Base-by-base conservation (phyloP, 1,140 invertebrate genomes). In the Heliconius melpomene region DNA sequence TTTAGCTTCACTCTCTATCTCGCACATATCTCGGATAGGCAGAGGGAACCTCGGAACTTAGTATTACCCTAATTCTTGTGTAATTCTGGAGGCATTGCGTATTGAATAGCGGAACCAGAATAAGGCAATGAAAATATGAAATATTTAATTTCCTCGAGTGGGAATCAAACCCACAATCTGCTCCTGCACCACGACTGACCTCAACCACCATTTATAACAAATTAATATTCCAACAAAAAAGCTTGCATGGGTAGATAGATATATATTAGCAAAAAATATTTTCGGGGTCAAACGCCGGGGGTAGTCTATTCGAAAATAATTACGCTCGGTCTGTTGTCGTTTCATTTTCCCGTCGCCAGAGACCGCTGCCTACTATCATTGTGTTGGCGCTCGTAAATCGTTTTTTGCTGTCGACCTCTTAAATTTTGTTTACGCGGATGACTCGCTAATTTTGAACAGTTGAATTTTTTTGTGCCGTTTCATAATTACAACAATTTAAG, bases 401-500 rank as follows among this genome's bases (percentile, higher is more conserved):
- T 54, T 78, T 78, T 70, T 74, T 18, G 32, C 75, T 70, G 72
- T 57, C 54, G 72, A 79, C 74, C 78, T 75, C 78, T 79, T 79
- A 79, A 79, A 79, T 79, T 79, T 66, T 75, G 78, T 79, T 79
- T 79, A 71, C 66, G n/a, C n/a, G 74, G 73, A 75, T 75, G 78
- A 79, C 78, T 75, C 52, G 78, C 78, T 74, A 79, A 79, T 79
- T 79, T 73, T 52, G 18, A 52, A 52, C 38, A 72, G 77, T 70
- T 72, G 71, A 36, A 52, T 20, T 70, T 79, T 74, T 79, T 71
- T 71, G 78, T 46, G 54, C 18, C 26, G 40, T 79, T 75, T 54
- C 72, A 74, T 74, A 74, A 79, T 66, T 79, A 70, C 50, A 36
- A 40, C 40, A 79, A 79, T 79, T n/a, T 79, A 74, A 32, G 46